These are phyloP conservation scores for Thymelicus lineola DNA, from an alignment of 2,888 invertebrate species.

Conservation along the genomic window DNA sequence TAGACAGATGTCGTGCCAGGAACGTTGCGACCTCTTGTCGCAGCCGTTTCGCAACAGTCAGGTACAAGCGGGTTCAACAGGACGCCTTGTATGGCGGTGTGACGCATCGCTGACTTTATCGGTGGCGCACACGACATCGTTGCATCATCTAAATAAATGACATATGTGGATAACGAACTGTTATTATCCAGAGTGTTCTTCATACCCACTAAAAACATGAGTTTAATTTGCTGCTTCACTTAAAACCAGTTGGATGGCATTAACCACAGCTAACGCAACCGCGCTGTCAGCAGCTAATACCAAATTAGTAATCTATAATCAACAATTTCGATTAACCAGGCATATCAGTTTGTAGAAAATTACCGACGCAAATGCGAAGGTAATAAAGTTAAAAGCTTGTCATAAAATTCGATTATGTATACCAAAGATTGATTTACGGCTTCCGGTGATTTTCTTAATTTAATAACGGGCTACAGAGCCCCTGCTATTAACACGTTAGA, in stretches of 20 bases:
- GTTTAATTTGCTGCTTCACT: not conserved
- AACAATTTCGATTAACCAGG: constrained; percentile 5
- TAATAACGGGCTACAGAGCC: constrained; percentile 47
- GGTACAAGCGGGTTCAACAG: constrained; percentile 25
- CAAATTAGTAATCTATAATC: not conserved
- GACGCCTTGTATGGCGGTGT: constrained; percentile 34
- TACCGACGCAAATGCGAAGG: constrained; percentile 23
- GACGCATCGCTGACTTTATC: constrained; percentile 44
- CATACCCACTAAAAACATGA: not conserved
- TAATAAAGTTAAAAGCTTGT: constrained; percentile 42
- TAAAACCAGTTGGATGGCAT: too few relatives aligned
- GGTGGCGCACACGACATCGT: constrained; percentile 44
- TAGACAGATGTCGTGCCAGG: constrained; percentile 51
- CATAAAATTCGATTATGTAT: constrained; percentile 16
- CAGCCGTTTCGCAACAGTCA: constrained; percentile 37
- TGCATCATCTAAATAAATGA: constrained; percentile 43
- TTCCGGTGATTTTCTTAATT: constrained; percentile 46
- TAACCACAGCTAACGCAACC: not conserved
- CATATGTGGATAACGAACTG: constrained; percentile 13
- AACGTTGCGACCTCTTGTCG: constrained; percentile 45
- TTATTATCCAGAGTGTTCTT: not conserved
- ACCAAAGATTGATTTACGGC: not conserved
- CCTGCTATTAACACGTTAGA: constrained; percentile 39
- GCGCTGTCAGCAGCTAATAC: too few relatives aligned
- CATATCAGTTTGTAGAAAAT: constrained; percentile 17